Conservation (phyloP, 2,888 invertebrate species). For the Terebella lapidaria region DNA sequence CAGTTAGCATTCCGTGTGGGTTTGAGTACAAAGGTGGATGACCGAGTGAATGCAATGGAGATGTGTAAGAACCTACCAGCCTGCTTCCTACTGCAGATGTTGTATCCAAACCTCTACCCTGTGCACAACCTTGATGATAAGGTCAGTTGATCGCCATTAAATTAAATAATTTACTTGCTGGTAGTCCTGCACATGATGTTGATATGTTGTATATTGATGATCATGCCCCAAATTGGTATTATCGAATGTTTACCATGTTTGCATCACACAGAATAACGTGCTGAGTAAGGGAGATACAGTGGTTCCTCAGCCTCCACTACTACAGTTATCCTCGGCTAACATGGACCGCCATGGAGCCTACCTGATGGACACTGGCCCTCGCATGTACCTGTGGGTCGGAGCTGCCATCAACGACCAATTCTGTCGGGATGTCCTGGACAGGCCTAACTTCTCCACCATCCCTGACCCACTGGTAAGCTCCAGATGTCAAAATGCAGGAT, state of each 20-base stretch:
- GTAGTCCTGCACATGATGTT: no score
- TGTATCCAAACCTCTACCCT: slow-evolving; percentile 90
- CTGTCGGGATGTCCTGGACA: slow-evolving; percentile 74
- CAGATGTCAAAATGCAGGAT: no score
- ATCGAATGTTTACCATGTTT: no score
- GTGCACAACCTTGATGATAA: slow-evolving; percentile 68
- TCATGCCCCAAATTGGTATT: no score
- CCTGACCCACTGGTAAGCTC: slow-evolving; percentile 32
- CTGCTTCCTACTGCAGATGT: slow-evolving; percentile 70
- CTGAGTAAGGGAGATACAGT: slow-evolving; percentile 44
- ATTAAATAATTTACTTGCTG: no score
- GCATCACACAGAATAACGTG: no score
- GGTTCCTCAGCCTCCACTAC: slow-evolving; percentile 63
- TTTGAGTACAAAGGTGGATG: slow-evolving; percentile 83
- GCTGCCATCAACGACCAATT: slow-evolving; percentile 71
- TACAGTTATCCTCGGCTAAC: slow-evolving; percentile 76
- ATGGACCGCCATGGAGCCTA: slow-evolving; percentile 79
- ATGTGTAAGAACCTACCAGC: slow-evolving; percentile 85
- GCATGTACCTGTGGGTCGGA: slow-evolving; percentile 78
- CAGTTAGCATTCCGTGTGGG: slow-evolving; percentile 80
- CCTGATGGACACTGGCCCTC: slow-evolving; percentile 80
- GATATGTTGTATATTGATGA: no score
- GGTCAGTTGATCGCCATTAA: slow-evolving; percentile 45
- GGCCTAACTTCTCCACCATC: slow-evolving; percentile 40
- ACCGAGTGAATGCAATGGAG: slow-evolving; percentile 88